A percentile compares a stretch with the other conserved stretches of the same genome.
phyloP scores from a whole-genome alignment of 2,888 invertebrate species.

The Nebria brevicollis region DNA sequence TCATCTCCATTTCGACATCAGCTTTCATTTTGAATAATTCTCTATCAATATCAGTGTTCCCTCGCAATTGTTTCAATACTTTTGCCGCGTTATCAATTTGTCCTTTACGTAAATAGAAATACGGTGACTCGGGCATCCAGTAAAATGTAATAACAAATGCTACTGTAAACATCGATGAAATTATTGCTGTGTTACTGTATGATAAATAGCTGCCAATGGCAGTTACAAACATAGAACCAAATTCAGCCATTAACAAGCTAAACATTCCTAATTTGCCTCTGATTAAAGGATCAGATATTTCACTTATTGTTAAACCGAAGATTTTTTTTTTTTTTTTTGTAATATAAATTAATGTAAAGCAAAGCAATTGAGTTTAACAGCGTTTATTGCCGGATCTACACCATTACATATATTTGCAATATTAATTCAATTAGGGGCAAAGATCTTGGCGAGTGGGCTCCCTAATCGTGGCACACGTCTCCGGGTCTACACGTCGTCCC shows the following conservation, averaged over 20 bases:
- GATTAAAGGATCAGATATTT: conserved; percentile 67
- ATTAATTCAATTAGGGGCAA: too few relatives aligned
- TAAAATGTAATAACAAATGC: conserved; percentile 59
- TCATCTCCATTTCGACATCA: conserved; percentile 57
- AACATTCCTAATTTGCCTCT: conserved; percentile 60
- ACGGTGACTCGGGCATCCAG: conserved; percentile 65
- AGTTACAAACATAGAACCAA: conserved; percentile 60
- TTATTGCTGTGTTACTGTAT: conserved; percentile 57
- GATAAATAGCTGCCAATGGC: conserved; percentile 59
- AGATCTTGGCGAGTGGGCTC: too few relatives aligned
- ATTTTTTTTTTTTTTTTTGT: too few relatives aligned
- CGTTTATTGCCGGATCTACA: too few relatives aligned
- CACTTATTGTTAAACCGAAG: too few relatives aligned
- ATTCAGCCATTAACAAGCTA: conserved; percentile 59
- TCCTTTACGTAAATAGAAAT: conserved; percentile 61
- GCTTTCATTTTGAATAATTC: conserved; percentile 61
- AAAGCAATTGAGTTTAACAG: too few relatives aligned
- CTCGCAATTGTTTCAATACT: conserved; percentile 55
- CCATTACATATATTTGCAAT: too few relatives aligned
- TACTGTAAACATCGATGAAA: conserved; percentile 57
- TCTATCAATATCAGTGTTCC: conserved; percentile 58
- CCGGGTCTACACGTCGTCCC: too few relatives aligned
- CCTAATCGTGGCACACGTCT: too few relatives aligned
- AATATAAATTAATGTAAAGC: too few relatives aligned
- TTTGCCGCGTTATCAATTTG: conserved; percentile 56